A percentile compares a stretch with the other conserved stretches of the same genome.
phyloP scores from a whole-genome alignment of 2,113 vertebrate species.

The Pelusios castaneus region DNA sequence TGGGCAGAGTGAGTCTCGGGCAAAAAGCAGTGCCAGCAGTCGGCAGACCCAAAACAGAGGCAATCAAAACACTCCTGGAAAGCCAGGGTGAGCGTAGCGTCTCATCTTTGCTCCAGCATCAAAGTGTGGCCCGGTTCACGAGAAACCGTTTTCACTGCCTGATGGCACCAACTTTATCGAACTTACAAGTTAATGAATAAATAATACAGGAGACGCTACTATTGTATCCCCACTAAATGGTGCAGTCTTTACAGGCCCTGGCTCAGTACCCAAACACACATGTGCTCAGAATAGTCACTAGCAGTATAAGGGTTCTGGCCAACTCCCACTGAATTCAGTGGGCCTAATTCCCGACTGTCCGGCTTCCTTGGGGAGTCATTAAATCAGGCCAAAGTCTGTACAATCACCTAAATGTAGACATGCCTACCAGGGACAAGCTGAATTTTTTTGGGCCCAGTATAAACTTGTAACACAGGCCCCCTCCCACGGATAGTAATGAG shows the following conservation, averaged over 20 bases:
- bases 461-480: no score
- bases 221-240: neutral
- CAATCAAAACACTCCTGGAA: neutral
- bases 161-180: neutral
- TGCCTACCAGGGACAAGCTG: no score
- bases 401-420: no score
- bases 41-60: neutral
- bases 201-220: neutral
- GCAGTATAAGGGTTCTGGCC: no score
- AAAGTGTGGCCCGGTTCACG: neutral
- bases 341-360: neutral
- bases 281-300: no score
- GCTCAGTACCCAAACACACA: neutral
- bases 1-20: neutral
- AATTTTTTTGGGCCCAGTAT: no score
- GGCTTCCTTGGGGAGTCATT: neutral
- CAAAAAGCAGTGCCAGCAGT: neutral
- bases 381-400: neutral
- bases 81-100: neutral
- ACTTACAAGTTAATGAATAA: neutral
- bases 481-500: no score
- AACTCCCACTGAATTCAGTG: neutral
- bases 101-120: neutral
- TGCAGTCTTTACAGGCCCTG: neutral
- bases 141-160: neutral